These are phyloP conservation scores for Spodoptera exigua DNA, from an alignment of 2,888 invertebrate genomes.

Conservation along the genomic window DNA sequence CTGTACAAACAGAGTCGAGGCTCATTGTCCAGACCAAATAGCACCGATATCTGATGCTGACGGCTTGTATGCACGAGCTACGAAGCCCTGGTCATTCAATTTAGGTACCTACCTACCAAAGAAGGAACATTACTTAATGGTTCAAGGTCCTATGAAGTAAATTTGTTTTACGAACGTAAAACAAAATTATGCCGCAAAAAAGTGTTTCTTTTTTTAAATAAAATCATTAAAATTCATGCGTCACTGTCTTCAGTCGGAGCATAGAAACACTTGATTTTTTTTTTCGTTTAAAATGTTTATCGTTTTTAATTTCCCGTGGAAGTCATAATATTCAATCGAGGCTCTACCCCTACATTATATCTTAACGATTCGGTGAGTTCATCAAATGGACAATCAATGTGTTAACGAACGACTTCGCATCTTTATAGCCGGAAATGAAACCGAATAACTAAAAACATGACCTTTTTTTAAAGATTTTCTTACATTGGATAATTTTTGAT, in stretches of 20 bases:
- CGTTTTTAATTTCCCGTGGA: constrained; percentile 32
- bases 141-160: background rate
- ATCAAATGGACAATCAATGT: constrained; percentile 14
- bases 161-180: background rate
- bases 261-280: no score
- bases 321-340: constrained; percentile 2
- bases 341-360: constrained; percentile 1
- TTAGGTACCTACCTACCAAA: background rate
- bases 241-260: no score
- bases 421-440: constrained; percentile 31
- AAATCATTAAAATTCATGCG: no score
- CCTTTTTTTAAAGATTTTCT: constrained; percentile 13
- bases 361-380: constrained; percentile 16
- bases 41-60: constrained; percentile 16
- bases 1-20: constrained; percentile 37
- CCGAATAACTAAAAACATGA: constrained; percentile 14
- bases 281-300: background rate
- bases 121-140: background rate
- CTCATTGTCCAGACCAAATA: constrained; percentile 40
- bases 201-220: no score
- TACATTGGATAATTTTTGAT: no score
- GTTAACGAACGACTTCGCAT: constrained; percentile 3
- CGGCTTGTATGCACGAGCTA: constrained; percentile 34
- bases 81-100: constrained; percentile 12
- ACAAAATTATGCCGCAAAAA: no score